Conservation (phyloP, 2,113 vertebrate species). For the Grus americana region DNA sequence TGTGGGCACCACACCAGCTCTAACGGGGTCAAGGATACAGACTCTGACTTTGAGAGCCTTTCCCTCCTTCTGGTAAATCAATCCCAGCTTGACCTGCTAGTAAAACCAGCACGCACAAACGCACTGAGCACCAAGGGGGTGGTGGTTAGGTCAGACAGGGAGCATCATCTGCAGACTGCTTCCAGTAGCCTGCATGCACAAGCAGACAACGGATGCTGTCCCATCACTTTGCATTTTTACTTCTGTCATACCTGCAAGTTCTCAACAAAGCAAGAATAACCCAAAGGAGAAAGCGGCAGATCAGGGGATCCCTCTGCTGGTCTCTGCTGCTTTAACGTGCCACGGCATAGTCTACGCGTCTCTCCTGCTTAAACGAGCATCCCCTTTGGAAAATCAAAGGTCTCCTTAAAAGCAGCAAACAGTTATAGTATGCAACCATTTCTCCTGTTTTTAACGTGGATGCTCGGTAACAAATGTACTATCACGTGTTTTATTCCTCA, state of each 20-base stretch:
- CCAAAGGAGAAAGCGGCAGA: not conserved
- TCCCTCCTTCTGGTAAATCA: slow-evolving; percentile 5
- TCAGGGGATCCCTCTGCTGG: slow-evolving; percentile 36
- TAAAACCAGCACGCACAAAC: not conserved
- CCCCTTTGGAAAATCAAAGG: not conserved
- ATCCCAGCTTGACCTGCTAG: not conserved
- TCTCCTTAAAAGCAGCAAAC: not conserved
- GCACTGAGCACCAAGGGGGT: rapidly evolving
- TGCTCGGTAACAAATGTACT: not conserved
- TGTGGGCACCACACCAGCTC: not conserved
- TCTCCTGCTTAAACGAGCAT: not conserved
- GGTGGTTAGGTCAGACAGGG: not conserved
- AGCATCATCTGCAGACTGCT: not conserved
- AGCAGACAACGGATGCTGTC: not conserved
- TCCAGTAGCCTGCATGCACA: not conserved
- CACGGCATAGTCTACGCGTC: rapidly evolving
- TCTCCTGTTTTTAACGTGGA: not conserved
- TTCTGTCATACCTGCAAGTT: not conserved
- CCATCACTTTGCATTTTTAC: not conserved
- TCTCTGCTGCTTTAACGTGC: not conserved
- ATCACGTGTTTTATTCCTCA: not conserved
- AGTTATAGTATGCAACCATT: not conserved
- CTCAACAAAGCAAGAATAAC: not conserved
- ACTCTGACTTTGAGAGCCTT: not conserved
- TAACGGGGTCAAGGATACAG: not conserved